Evolutionary conservation across 2,113 vertebrate genomes (phyloP).

Genomic region (Grantiella picta): DNA sequence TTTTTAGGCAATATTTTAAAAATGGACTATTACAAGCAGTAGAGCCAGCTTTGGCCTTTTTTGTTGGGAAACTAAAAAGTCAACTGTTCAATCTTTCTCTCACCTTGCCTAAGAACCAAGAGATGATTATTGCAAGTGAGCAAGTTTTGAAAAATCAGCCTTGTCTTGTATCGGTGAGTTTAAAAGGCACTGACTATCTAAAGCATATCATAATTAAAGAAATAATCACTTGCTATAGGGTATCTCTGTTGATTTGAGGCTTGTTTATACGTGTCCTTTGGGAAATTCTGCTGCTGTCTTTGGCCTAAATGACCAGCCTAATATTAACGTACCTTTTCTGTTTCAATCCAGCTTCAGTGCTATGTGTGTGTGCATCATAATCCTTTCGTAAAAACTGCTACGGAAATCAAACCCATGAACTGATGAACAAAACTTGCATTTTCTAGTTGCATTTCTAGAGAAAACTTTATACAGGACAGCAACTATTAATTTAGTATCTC

Average conservation of each 20-base stretch:
- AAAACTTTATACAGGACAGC: background rate
- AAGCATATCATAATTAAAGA: conserved; percentile 20
- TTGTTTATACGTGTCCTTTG: conserved; percentile 23
- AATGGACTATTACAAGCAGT: background rate
- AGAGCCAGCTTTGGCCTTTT: background rate
- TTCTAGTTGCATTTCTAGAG: background rate
- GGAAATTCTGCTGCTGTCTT: conserved; percentile 11
- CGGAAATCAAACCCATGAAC: background rate
- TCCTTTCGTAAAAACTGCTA: background rate
- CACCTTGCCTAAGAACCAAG: conserved; percentile 86
- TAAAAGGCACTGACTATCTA: conserved; percentile 54
- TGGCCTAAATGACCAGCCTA: conserved; percentile 25
- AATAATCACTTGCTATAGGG: conserved; percentile 32
- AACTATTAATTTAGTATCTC: background rate
- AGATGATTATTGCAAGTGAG: conserved; percentile 90
- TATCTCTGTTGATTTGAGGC: conserved; percentile 44
- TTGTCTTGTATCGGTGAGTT: conserved; percentile 87
- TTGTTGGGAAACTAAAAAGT: conserved; percentile 40
- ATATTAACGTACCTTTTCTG: conserved; percentile 24
- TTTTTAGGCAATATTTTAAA: background rate
- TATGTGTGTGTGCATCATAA: background rate
- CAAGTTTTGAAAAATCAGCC: conserved; percentile 85
- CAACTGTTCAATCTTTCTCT: conserved; percentile 76
- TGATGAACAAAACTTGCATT: background rate
- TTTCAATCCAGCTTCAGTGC: conserved; percentile 32